Evolutionary conservation across 2,888 invertebrate genomes (phyloP).

Genomic region (Candidula unifasciata): DNA sequence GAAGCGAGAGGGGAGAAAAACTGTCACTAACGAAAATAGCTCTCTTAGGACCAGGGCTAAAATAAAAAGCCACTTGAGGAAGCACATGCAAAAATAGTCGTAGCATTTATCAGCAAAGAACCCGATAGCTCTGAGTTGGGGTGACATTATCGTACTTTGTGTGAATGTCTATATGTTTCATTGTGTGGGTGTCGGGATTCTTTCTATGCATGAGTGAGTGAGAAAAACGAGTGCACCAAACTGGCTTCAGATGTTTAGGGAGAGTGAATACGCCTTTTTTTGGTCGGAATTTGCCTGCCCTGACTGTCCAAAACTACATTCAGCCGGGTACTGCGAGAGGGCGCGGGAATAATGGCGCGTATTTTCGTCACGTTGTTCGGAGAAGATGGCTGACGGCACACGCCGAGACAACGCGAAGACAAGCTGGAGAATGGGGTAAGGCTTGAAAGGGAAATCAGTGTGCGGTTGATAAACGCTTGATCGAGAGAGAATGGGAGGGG

Average conservation of each 20-base stretch:
- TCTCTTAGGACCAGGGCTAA: too few relatives aligned
- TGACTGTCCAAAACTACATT: not conserved
- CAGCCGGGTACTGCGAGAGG: too few relatives aligned
- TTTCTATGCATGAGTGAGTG: too few relatives aligned
- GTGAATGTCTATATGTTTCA: not conserved
- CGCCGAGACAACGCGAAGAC: too few relatives aligned
- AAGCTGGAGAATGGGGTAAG: not conserved
- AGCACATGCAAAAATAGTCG: too few relatives aligned
- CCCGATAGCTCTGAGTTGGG: not conserved
- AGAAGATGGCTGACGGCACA: not conserved
- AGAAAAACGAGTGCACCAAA: not conserved
- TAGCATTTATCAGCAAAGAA: not conserved
- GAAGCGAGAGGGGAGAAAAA: too few relatives aligned
- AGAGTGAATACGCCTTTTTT: conserved; percentile 12
- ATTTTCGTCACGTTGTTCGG: not conserved
- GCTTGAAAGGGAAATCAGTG: not conserved
- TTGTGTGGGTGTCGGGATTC: not conserved
- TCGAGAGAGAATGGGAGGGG: not conserved
- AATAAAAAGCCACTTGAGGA: too few relatives aligned
- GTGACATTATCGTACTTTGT: not conserved
- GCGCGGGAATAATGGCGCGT: not conserved
- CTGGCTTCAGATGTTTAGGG: not conserved
- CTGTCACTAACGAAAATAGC: too few relatives aligned
- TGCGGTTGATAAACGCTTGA: not conserved
- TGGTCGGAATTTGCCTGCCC: not conserved